Evolutionary conservation across 2,797 vertebrate genomes (phyloP).

Genomic region (Xiphorhynchus erythropygius): DNA sequence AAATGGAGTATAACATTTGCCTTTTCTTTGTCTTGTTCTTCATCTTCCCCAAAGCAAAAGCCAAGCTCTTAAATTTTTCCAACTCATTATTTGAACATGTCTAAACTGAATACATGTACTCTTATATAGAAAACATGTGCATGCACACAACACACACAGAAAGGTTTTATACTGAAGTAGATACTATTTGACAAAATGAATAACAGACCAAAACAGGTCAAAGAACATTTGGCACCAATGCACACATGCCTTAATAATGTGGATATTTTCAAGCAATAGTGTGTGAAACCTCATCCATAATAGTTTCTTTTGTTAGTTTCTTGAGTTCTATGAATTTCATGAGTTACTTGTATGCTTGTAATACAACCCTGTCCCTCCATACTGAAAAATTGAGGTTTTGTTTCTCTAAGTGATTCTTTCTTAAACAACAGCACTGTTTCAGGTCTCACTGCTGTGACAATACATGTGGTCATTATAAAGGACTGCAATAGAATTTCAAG

Average conservation of each 20-base stretch:
- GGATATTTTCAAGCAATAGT: neutral
- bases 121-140: neutral
- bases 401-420: neutral
- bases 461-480: neutral
- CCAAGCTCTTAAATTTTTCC: neutral
- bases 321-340: neutral
- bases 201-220: neutral
- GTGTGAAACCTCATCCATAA: neutral
- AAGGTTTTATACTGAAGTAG: neutral
- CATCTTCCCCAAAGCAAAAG: neutral
- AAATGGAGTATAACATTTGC: neutral
- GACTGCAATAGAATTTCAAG: neutral
- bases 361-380: neutral
- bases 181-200: neutral
- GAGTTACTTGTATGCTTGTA: neutral
- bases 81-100: neutral
- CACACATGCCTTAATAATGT: neutral
- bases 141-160: neutral
- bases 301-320: neutral
- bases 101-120: neutral
- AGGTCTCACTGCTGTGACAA: neutral
- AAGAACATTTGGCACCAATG: neutral
- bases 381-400: neutral
- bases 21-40: neutral
- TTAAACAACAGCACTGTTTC: neutral